A percentile compares a stretch with the other conserved stretches of the same genome.
phyloP scores from a whole-genome alignment of 1,140 invertebrate genomes.

The Goniozus legneri region DNA sequence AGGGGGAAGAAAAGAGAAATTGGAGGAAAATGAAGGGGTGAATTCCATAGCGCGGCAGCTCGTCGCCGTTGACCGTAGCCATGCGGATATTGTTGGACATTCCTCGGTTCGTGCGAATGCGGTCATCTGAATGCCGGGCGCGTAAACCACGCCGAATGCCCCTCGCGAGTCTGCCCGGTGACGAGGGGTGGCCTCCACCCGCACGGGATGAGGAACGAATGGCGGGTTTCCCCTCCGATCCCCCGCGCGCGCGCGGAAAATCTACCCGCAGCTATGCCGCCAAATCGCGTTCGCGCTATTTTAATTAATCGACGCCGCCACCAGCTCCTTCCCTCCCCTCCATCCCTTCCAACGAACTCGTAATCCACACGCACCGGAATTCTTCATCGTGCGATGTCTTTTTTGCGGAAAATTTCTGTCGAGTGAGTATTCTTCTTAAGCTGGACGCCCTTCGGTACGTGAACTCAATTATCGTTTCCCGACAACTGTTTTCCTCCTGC shows the following conservation, averaged over 20 bases:
- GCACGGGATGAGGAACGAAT: too few relatives aligned
- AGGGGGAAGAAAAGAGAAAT: not conserved
- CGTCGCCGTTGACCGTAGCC: slow-evolving; percentile 41
- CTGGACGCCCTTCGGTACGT: too few relatives aligned
- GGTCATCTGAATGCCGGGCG: slow-evolving; percentile 51
- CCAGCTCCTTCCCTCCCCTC: too few relatives aligned
- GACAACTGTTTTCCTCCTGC: too few relatives aligned
- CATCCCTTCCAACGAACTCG: too few relatives aligned
- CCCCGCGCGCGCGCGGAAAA: slow-evolving; percentile 27
- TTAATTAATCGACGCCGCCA: slow-evolving; percentile 50
- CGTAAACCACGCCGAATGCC: slow-evolving; percentile 51
- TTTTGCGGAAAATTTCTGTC: too few relatives aligned
- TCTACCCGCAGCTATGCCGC: slow-evolving; percentile 44
- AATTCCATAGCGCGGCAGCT: slow-evolving; percentile 42
- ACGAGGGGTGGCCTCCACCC: slow-evolving; percentile 6
- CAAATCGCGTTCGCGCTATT: slow-evolving; percentile 46
- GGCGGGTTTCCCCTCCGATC: too few relatives aligned
- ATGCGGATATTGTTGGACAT: slow-evolving; percentile 51
- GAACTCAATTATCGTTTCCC: too few relatives aligned
- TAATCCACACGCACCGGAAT: too few relatives aligned
- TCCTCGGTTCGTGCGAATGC: slow-evolving; percentile 50
- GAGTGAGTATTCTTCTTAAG: too few relatives aligned
- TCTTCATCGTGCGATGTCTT: too few relatives aligned
- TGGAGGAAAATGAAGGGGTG: slow-evolving; percentile 34
- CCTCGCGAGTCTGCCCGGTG: slow-evolving; percentile 37